Percentiles rank a stretch among this genome's conserved stretches.
These are phyloP conservation scores for Cotesia chilonis DNA, from an alignment of 1,140 invertebrate genomes.

Conservation along the genomic window DNA sequence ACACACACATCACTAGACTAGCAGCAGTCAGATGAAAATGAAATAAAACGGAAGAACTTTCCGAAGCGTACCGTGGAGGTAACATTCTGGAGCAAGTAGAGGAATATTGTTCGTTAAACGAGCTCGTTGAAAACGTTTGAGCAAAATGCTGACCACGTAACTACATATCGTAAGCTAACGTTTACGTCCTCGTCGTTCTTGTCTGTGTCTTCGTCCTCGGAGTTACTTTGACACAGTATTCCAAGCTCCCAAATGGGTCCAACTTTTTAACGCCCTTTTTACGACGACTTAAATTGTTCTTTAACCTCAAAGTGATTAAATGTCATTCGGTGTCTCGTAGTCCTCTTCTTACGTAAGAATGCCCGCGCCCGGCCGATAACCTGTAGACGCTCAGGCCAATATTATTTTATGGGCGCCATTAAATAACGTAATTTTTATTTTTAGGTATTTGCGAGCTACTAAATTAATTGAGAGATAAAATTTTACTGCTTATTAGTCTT, in stretches of 20 bases:
- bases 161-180: conserved; percentile 23
- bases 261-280: background rate
- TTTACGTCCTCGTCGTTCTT: background rate
- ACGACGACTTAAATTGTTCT: conserved; percentile 6
- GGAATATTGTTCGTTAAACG: conserved; percentile 28
- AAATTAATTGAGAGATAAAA: too few relatives aligned
- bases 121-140: conserved; percentile 35
- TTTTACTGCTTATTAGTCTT: too few relatives aligned
- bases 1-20: background rate
- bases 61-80: conserved; percentile 12
- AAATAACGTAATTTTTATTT: too few relatives aligned
- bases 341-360: too few relatives aligned
- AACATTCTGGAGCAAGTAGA: conserved; percentile 28
- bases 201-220: too few relatives aligned
- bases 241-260: background rate
- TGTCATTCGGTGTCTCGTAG: background rate
- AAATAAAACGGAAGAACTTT: conserved; percentile 1
- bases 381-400: too few relatives aligned
- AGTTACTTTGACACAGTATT: conserved; percentile 21
- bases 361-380: too few relatives aligned
- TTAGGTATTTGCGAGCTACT: too few relatives aligned
- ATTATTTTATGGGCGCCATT: too few relatives aligned
- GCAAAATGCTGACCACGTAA: conserved; percentile 35
- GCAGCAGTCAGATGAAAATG: background rate
- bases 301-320: background rate